phyloP scores from a whole-genome alignment of 2,797 vertebrate genomes.

The Mionectes olivaceus region DNA sequence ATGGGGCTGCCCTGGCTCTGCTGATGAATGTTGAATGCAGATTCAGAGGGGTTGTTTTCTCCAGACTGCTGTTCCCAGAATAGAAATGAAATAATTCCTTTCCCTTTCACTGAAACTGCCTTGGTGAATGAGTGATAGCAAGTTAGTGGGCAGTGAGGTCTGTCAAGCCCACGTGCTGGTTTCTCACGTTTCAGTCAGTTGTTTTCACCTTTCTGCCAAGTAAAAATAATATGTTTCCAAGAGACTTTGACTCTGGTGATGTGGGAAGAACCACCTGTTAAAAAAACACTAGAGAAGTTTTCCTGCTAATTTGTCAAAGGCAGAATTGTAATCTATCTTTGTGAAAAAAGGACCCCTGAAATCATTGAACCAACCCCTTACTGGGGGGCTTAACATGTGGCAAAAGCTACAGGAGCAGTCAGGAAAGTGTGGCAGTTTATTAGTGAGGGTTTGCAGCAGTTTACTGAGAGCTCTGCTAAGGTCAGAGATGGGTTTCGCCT shows the following conservation, averaged over 20 bases:
- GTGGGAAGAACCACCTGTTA: slow-evolving; percentile 50
- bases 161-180: background rate
- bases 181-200: background rate
- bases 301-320: slow-evolving; percentile 28
- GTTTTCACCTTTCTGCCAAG: slow-evolving; percentile 9
- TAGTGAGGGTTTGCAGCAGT: background rate
- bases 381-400: background rate
- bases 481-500: fast-evolving
- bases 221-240: background rate
- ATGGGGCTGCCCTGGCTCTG: background rate
- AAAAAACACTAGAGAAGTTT: background rate
- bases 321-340: background rate
- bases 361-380: background rate
- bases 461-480: background rate
- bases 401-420: background rate
- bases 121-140: background rate
- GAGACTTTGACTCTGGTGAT: background rate
- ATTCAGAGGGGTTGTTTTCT: background rate
- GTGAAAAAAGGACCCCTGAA: background rate
- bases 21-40: background rate
- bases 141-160: background rate
- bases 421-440: background rate
- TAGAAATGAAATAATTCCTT: background rate
- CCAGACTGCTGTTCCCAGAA: background rate
- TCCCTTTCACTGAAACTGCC: background rate